phyloP scores from a whole-genome alignment of 2,888 invertebrate genomes.

The Temnothorax unifasciatus region DNA sequence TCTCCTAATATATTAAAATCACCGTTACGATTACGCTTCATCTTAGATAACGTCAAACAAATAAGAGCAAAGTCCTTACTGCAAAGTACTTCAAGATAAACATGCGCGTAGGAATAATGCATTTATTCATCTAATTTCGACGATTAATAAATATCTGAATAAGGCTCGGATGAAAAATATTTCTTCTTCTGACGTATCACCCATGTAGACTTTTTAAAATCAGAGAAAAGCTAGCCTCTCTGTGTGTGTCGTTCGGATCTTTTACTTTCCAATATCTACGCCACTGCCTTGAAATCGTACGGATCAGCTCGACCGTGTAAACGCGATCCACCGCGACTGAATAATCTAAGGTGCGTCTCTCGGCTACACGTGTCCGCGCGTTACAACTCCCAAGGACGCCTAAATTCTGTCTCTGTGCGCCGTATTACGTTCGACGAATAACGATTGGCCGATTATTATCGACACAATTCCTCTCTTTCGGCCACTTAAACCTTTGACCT shows the following conservation, averaged over 20 bases:
- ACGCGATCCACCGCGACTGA: constrained; percentile 35
- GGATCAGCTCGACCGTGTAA: constrained; percentile 31
- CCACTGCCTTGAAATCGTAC: constrained; percentile 6
- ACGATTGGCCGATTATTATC: constrained; percentile 38
- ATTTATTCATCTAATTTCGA: background rate
- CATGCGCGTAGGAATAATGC: background rate
- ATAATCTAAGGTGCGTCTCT: constrained; percentile 37
- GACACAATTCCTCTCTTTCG: constrained; percentile 17
- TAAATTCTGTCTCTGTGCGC: constrained; percentile 25
- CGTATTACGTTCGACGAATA: constrained; percentile 30
- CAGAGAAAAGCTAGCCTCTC: background rate
- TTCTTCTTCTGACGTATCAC: too few species aligned
- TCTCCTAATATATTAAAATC: background rate
- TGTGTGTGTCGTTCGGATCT: background rate
- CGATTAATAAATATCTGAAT: background rate
- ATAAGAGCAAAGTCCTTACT: background rate
- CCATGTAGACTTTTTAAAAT: background rate
- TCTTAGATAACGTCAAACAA: background rate
- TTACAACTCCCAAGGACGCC: constrained; percentile 35
- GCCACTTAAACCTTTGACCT: constrained; percentile 21
- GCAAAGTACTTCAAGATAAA: background rate
- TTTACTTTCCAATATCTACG: background rate
- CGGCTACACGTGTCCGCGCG: constrained; percentile 26
- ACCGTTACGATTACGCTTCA: too few species aligned
- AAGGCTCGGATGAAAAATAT: background rate